Conservation (phyloP, 2,113 vertebrate genomes). For the Mirounga angustirostris region DNA sequence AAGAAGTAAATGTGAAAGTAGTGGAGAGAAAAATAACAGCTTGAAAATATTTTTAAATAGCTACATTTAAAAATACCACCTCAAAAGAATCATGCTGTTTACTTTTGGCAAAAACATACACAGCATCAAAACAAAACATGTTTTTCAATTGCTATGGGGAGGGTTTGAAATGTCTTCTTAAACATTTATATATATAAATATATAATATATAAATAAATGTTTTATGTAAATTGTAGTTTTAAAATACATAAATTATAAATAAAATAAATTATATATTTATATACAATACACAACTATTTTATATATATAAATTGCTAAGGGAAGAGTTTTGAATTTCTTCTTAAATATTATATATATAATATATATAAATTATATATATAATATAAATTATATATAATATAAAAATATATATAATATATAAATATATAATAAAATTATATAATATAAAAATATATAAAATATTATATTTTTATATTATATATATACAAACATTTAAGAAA, state of each 20-base stretch:
- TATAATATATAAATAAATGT: background rate
- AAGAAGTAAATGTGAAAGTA: background rate
- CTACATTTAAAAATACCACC: background rate
- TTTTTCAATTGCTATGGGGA: background rate
- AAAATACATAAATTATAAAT: background rate
- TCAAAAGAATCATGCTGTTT: background rate
- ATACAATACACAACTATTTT: no score
- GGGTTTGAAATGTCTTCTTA: background rate
- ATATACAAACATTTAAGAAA: background rate
- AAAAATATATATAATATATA: background rate
- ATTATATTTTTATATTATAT: background rate
- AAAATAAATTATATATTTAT: background rate
- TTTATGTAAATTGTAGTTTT: background rate
- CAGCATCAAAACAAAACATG: background rate
- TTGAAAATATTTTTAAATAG: conserved; percentile 37
- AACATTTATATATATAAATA: background rate
- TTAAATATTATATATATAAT: background rate
- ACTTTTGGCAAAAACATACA: background rate
- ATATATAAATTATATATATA: background rate
- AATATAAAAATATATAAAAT: background rate
- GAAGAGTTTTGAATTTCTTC: background rate
- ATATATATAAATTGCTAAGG: background rate
- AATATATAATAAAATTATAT: no score
- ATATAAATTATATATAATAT: no score
- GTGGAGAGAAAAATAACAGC: conserved; percentile 17